Evolutionary conservation across 2,888 invertebrate species (phyloP), one percentile per base, ranked within the genome.

Genomic region (Automeris io): DNA sequence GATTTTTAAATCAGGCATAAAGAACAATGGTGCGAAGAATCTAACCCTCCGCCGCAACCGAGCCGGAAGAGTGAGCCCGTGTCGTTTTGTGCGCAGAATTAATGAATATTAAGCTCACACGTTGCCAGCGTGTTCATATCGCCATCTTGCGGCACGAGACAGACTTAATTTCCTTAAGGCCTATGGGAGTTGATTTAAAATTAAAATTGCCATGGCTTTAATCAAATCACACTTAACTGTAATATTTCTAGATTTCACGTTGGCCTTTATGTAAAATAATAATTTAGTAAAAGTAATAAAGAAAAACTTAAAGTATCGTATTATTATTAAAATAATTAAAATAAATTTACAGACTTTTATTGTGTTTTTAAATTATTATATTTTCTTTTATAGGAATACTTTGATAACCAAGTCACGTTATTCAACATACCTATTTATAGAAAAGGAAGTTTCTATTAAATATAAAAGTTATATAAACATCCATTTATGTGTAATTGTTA

Each of bases 91-190:
- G 52, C 50, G 55, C 59, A 47, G 61, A 70, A 75, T 72, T 77
- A 78, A 82, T 85, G 81, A 81, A 80, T 79, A 80, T 75, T 78
- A 78, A 80, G 72, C 70, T 69, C 64, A 65, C 51, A 59, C 62
- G 63, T 60, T 66, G 52, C 48, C 43, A 49, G 42, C 52, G 43
- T 22, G 37, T 24, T 42, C 43, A 47, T 51, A 54, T 47, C 49
- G 54, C 56, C 63, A 64, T 65, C 64, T 69, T 48, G 53, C 47
- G 60, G 54, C 54, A 29, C 26, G 40, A 22, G 21, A 25, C 29
- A 26, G 33, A 33, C 36, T 40, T 40, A 33, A 40, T 40, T 36
- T 38, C 35, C 25, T 34, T 37, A 24, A 35, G 34, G 25, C 40
- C 43, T 25, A 9, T 35, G 37, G 40, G 43, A 40, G 11, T 37